phyloP scores from a whole-genome alignment of 2,113 vertebrate species.

The Pteruthius melanotis region DNA sequence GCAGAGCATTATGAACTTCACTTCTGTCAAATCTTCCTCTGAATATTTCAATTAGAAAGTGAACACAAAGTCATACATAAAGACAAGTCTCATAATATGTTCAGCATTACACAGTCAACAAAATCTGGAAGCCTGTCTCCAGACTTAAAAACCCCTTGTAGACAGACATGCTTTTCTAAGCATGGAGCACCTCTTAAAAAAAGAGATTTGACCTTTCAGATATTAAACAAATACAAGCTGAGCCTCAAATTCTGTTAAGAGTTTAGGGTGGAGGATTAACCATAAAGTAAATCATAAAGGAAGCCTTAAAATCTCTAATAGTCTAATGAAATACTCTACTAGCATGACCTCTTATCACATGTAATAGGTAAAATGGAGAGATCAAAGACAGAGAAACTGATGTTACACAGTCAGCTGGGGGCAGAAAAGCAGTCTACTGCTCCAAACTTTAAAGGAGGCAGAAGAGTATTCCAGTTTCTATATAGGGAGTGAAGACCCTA shows the following conservation, averaged over 20 bases:
- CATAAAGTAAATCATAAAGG: not conserved
- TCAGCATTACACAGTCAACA: not conserved
- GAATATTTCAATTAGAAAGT: not conserved
- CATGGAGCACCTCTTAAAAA: not conserved
- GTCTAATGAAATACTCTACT: not conserved
- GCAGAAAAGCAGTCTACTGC: not conserved
- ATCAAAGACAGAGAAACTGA: not conserved
- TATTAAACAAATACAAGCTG: not conserved
- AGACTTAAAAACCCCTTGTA: not conserved
- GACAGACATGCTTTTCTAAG: not conserved
- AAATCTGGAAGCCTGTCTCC: not conserved
- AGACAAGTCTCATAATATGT: not conserved
- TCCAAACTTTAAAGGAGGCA: not conserved
- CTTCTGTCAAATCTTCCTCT: not conserved
- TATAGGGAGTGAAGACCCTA: not conserved
- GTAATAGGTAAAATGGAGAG: not conserved
- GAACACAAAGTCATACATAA: not conserved
- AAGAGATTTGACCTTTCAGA: not conserved
- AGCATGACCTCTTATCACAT: not conserved
- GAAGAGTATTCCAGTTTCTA: not conserved
- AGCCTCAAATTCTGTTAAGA: not conserved
- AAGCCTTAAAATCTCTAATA: not conserved
- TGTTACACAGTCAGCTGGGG: not conserved
- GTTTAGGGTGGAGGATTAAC: not conserved
- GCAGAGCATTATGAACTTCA: not conserved